These are phyloP conservation scores for Polymixis flavicincta DNA, from an alignment of 2,888 invertebrate genomes.

Conservation along the genomic window DNA sequence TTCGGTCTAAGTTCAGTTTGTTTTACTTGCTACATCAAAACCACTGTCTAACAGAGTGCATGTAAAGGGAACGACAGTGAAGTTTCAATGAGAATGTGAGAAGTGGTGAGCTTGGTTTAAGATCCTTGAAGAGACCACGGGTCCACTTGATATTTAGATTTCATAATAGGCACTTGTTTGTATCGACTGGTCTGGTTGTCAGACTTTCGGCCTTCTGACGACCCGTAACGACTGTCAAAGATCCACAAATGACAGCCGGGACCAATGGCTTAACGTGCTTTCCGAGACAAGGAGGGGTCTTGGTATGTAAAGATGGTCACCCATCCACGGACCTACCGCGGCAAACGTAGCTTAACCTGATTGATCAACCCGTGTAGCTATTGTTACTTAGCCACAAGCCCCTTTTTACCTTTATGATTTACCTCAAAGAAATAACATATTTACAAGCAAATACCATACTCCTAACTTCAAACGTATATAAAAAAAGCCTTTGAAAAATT, in stretches of 20 bases:
- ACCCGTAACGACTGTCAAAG: too few species aligned
- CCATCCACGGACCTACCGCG: too few species aligned
- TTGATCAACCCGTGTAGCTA: too few species aligned
- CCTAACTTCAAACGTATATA: slow-evolving; percentile 1
- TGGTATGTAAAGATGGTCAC: too few species aligned
- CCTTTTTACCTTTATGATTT: background rate
- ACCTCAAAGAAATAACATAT: background rate
- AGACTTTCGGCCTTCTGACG: too few species aligned
- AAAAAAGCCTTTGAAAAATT: slow-evolving; percentile 17
- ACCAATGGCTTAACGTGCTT: too few species aligned
- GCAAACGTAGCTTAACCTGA: too few species aligned
- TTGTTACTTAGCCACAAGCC: too few species aligned
- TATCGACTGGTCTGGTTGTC: too few species aligned
- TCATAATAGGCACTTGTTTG: too few species aligned
- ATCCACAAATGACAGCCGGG: too few species aligned
- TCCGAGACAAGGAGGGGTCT: too few species aligned
- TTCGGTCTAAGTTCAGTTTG: slow-evolving; percentile 45
- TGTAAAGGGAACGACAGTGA: slow-evolving; percentile 18
- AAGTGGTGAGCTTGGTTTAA: background rate
- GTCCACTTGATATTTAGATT: background rate
- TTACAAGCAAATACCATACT: background rate
- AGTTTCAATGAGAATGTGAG: slow-evolving; percentile 30
- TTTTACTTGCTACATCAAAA: slow-evolving; percentile 51
- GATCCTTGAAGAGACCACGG: background rate
- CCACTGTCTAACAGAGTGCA: slow-evolving; percentile 46